phyloP scores from a whole-genome alignment of 2,113 vertebrate genomes.

The Anhinga rufa region DNA sequence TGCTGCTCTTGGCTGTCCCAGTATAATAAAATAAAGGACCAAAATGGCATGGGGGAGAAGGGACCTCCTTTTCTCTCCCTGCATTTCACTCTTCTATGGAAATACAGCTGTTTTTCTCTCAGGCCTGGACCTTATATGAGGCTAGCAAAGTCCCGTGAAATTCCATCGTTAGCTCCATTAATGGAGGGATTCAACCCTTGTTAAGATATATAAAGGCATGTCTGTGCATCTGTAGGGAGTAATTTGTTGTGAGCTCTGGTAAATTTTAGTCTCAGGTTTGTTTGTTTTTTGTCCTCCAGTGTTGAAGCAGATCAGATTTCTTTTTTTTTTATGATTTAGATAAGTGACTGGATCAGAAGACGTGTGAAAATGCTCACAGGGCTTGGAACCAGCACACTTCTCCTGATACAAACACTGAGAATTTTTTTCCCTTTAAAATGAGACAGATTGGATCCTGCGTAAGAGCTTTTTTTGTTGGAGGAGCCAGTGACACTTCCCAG shows the following conservation, averaged over 20 bases:
- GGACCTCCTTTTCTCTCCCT: background rate
- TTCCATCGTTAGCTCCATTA: background rate
- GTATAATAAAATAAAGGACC: background rate
- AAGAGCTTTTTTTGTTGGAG: background rate
- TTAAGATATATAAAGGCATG: background rate
- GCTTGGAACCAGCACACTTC: background rate
- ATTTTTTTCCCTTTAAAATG: background rate
- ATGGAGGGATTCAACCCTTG: background rate
- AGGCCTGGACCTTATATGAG: background rate
- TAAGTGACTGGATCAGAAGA: background rate
- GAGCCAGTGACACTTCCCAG: background rate
- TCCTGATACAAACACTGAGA: background rate
- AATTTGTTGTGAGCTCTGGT: background rate
- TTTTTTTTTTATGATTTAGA: background rate
- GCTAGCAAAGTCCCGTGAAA: background rate
- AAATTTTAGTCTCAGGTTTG: background rate
- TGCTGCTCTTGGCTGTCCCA: background rate
- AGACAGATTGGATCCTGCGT: background rate
- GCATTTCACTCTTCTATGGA: background rate
- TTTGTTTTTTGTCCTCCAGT: background rate
- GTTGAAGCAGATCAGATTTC: background rate
- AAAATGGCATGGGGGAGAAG: background rate
- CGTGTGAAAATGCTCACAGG: background rate
- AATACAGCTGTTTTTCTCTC: background rate
- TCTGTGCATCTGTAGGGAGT: background rate